A percentile compares a stretch with the other conserved stretches of the same genome.
These are phyloP conservation scores for Periplaneta americana DNA, from an alignment of 1,140 invertebrate species.

Conservation along the genomic window DNA sequence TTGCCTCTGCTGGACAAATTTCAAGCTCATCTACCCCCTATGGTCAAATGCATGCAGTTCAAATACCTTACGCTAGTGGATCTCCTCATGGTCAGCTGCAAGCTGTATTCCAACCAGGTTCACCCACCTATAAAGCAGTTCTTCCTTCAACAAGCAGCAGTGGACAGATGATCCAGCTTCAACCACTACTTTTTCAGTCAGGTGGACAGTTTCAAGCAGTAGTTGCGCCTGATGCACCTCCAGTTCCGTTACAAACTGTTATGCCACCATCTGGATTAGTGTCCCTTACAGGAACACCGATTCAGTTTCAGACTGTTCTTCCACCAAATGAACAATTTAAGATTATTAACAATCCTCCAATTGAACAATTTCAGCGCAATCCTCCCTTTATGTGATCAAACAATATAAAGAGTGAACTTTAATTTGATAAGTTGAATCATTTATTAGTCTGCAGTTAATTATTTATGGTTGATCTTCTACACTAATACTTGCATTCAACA, in stretches of 20 bases:
- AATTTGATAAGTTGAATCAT: too few species aligned
- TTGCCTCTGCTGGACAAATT: background rate
- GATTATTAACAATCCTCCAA: too few species aligned
- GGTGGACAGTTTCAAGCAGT: background rate
- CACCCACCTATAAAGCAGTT: background rate
- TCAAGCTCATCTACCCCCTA: background rate
- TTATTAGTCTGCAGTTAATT: too few species aligned
- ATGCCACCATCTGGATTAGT: background rate
- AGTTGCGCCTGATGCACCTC: background rate
- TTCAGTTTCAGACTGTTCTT: too few species aligned
- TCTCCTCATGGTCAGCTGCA: background rate
- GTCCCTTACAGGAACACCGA: too few species aligned
- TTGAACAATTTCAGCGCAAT: too few species aligned
- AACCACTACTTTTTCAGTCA: background rate
- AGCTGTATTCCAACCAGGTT: background rate
- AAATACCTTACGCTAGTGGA: background rate
- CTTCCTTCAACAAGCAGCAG: background rate
- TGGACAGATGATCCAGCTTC: background rate
- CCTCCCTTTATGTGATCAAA: too few species aligned
- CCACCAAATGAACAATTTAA: too few species aligned
- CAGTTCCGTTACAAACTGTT: background rate
- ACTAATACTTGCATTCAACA: too few species aligned
- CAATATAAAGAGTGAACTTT: too few species aligned
- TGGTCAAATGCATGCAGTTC: background rate
- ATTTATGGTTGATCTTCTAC: too few species aligned